These are phyloP conservation scores for Xestia xanthographa DNA, from an alignment of 2,888 invertebrate species.

Conservation along the genomic window DNA sequence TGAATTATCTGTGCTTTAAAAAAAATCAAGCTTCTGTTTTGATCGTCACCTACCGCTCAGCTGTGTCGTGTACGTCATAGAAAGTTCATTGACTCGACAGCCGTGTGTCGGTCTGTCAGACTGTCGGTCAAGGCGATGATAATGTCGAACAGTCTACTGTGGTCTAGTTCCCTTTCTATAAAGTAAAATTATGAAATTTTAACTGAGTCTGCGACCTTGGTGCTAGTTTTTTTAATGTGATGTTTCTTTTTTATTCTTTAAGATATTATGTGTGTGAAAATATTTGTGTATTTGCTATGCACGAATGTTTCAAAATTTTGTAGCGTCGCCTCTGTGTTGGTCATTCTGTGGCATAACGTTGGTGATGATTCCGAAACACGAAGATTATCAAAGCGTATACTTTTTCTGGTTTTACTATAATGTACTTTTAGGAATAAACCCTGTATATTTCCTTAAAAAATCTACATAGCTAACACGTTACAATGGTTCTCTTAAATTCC, in stretches of 20 bases:
- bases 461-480: background rate
- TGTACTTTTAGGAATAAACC: background rate
- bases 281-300: too few species aligned
- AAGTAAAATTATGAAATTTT: constrained; percentile 11
- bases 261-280: background rate
- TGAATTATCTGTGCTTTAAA: background rate
- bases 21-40: background rate
- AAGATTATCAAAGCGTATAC: background rate
- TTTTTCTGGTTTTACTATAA: background rate
- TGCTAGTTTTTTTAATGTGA: background rate
- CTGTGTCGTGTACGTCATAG: constrained; percentile 40
- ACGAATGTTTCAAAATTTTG: background rate
- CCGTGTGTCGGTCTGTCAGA: constrained; percentile 54
- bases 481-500: background rate
- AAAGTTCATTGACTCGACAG: constrained; percentile 60
- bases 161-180: constrained; percentile 18
- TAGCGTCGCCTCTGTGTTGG: background rate
- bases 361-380: background rate
- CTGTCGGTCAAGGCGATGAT: constrained; percentile 61
- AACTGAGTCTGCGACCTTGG: constrained; percentile 13
- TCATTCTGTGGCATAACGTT: background rate
- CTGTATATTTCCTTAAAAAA: background rate
- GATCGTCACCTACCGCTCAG: constrained; percentile 29
- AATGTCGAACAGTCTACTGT: constrained; percentile 27
- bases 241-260: background rate